phyloP scores from a whole-genome alignment of 1,140 invertebrate genomes.

The Calliopsis andreniformis region DNA sequence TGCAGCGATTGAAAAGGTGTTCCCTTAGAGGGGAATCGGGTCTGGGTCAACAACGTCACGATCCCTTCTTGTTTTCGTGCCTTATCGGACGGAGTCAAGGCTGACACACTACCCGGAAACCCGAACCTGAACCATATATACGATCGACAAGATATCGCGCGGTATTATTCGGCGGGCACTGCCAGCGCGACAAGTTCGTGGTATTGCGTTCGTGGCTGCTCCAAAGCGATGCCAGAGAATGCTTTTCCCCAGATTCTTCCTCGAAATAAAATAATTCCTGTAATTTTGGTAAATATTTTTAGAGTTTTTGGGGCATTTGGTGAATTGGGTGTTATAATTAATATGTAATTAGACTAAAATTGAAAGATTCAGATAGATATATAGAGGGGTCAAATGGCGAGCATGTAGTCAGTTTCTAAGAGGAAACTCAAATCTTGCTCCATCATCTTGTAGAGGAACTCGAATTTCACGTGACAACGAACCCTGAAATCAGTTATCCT shows the following conservation, averaged over 20 bases:
- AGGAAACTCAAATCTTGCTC: slow-evolving; percentile 16
- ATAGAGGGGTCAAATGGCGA: too few species aligned
- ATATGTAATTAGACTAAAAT: too few species aligned
- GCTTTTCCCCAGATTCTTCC: neutral
- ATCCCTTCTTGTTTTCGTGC: slow-evolving; percentile 54
- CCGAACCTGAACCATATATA: slow-evolving; percentile 23
- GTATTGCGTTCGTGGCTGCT: too few species aligned
- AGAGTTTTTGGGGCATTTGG: too few species aligned
- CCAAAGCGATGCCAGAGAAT: neutral
- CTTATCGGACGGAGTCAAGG: slow-evolving; percentile 55
- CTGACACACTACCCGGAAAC: slow-evolving; percentile 53
- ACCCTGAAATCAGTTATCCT: slow-evolving; percentile 69
- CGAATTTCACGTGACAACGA: slow-evolving; percentile 49
- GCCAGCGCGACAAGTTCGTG: neutral
- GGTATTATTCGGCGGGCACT: slow-evolving; percentile 29
- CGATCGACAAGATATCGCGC: slow-evolving; percentile 46
- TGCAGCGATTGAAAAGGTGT: neutral
- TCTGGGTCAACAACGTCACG: slow-evolving; percentile 45
- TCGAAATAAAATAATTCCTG: too few species aligned
- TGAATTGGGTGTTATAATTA: too few species aligned
- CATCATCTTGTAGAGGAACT: slow-evolving; percentile 40
- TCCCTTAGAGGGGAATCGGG: slow-evolving; percentile 19
- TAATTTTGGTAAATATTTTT: too few species aligned
- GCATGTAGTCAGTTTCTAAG: neutral
- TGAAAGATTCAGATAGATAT: too few species aligned